These are phyloP conservation scores for Orientallactaga sibirica DNA, from an alignment of 2,797 vertebrate genomes.

Conservation along the genomic window DNA sequence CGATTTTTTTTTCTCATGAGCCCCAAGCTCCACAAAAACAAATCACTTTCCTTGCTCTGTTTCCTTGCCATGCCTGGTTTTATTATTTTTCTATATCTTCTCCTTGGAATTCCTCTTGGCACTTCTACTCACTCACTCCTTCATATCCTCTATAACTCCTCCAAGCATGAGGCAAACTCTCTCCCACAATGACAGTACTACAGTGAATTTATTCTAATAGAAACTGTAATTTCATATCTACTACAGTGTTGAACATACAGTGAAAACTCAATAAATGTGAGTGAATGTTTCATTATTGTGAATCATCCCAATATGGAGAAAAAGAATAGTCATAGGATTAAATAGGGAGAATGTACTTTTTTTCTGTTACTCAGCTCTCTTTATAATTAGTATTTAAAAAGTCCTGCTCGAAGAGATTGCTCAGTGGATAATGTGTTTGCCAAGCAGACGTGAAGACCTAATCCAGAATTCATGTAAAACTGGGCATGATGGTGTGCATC, in stretches of 20 bases:
- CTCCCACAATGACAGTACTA: not conserved
- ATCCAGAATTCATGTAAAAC: too few relatives aligned
- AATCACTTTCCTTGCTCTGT: not conserved
- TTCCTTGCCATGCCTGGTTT: not conserved
- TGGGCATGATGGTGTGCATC: too few relatives aligned
- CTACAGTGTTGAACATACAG: not conserved
- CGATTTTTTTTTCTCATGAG: not conserved
- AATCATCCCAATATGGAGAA: not conserved
- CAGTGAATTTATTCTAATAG: not conserved
- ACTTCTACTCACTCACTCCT: not conserved
- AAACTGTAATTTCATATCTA: not conserved
- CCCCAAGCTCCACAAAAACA: not conserved
- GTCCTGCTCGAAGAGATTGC: too few relatives aligned
- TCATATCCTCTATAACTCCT: not conserved
- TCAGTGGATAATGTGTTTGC: too few relatives aligned
- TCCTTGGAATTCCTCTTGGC: not conserved
- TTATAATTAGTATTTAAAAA: too few relatives aligned
- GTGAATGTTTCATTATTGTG: not conserved
- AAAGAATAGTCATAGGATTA: not conserved
- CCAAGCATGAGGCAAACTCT: not conserved
- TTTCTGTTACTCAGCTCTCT: too few relatives aligned
- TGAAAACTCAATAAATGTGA: not conserved
- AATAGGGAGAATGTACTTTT: not conserved
- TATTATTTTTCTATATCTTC: not conserved
- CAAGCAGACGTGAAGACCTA: too few relatives aligned